phyloP scores from a whole-genome alignment of 2,113 vertebrate species.

The Hyperopisus bebe region DNA sequence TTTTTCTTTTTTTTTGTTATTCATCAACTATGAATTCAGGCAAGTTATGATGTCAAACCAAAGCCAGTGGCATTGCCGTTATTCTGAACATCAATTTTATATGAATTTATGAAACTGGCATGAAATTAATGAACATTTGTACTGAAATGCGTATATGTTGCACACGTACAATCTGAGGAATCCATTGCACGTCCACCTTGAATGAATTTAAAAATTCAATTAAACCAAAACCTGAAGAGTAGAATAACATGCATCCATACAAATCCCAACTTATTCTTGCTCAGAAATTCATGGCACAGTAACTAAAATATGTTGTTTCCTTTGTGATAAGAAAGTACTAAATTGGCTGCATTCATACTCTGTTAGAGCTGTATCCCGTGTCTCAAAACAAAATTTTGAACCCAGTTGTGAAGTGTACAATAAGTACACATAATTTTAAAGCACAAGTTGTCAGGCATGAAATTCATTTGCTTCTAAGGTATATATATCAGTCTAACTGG shows the following conservation, averaged over 20 bases:
- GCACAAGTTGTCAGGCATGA: not conserved
- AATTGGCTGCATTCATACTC: not conserved
- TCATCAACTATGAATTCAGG: slow-evolving; percentile 46
- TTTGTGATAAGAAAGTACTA: not conserved
- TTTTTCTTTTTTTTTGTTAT: slow-evolving; percentile 41
- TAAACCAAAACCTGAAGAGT: not conserved
- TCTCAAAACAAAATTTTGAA: not conserved
- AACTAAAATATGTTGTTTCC: not conserved
- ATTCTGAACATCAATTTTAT: slow-evolving; percentile 58
- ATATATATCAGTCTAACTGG: slow-evolving; percentile 60
- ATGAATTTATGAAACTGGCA: slow-evolving; percentile 54
- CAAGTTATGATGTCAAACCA: slow-evolving; percentile 68
- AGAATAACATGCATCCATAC: not conserved
- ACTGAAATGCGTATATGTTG: slow-evolving; percentile 55
- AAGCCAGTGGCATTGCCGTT: slow-evolving; percentile 66
- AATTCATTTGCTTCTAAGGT: slow-evolving; percentile 58
- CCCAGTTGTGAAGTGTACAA: not conserved
- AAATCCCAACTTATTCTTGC: not conserved
- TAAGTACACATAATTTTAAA: not conserved
- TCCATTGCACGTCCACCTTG: slow-evolving; percentile 1
- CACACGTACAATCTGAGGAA: slow-evolving; percentile 48
- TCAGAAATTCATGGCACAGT: not conserved
- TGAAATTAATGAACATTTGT: slow-evolving; percentile 61
- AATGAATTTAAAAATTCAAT: not conserved
- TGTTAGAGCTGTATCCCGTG: not conserved